phyloP scores from a whole-genome alignment of 2,888 invertebrate species.

The Gryllus longicercus region DNA sequence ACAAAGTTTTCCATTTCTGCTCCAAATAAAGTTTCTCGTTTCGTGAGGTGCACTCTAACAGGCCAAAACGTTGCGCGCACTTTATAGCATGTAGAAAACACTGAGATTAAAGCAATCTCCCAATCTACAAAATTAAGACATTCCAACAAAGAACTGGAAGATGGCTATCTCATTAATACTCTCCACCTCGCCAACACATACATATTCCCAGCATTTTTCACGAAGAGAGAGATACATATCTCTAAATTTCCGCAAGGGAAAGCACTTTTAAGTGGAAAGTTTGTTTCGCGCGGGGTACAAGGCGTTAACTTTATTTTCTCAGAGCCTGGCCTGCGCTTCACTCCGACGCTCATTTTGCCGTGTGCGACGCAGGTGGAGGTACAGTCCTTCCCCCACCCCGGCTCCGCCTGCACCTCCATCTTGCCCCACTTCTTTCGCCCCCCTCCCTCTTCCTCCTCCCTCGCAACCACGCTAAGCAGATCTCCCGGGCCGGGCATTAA shows the following conservation, averaged over 20 bases:
- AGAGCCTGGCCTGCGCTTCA: background rate
- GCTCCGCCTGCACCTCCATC: no score
- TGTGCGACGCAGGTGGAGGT: background rate
- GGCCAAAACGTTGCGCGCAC: no score
- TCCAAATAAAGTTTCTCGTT: no score
- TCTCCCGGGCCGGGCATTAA: background rate
- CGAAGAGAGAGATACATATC: background rate
- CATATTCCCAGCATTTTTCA: conserved; percentile 9
- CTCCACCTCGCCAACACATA: background rate
- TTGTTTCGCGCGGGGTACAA: background rate
- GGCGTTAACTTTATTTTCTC: conserved; percentile 17
- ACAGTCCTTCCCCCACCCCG: background rate
- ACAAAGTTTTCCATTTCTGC: no score
- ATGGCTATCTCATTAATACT: background rate
- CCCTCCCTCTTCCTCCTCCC: no score
- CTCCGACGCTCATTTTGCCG: background rate
- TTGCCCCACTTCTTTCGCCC: no score
- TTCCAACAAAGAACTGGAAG: background rate
- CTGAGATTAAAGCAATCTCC: background rate
- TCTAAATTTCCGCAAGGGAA: background rate
- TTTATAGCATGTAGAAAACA: background rate
- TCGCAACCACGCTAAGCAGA: background rate
- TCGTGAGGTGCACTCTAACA: no score
- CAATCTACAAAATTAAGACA: conserved; percentile 7
- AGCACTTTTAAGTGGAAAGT: background rate